Evolutionary conservation across 2,888 invertebrate species (phyloP).

Genomic region (Charanyca ferruginea): DNA sequence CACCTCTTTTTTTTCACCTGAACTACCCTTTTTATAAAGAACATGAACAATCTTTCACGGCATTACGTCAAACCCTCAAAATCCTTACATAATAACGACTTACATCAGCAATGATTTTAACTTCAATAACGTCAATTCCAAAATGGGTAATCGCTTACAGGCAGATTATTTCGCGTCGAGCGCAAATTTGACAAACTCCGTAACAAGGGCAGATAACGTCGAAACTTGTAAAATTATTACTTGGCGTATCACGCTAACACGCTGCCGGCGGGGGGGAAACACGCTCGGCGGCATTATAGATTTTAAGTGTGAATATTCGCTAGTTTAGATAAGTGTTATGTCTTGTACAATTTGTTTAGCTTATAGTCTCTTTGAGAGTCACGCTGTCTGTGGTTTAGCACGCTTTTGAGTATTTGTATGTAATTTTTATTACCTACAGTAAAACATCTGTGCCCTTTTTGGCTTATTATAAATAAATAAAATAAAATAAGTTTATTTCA

Average conservation of each 20-base stretch:
- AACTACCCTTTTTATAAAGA: neutral
- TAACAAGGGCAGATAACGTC: constrained; percentile 58
- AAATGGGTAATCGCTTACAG: constrained; percentile 49
- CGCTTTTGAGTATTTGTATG: neutral
- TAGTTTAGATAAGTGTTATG: constrained; percentile 14
- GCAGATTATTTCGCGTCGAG: constrained; percentile 56
- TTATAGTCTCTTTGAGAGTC: neutral
- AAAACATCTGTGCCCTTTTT: no score
- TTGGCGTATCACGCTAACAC: constrained; percentile 38
- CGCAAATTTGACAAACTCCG: constrained; percentile 60
- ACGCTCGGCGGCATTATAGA: constrained; percentile 26
- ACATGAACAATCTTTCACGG: neutral
- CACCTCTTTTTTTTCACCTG: neutral
- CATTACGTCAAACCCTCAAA: neutral
- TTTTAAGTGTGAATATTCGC: constrained; percentile 33
- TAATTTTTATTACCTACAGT: neutral
- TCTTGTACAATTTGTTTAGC: constrained; percentile 19
- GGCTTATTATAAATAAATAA: no score
- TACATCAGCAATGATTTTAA: constrained; percentile 30
- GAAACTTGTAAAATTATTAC: constrained; percentile 61
- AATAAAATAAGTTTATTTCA: no score
- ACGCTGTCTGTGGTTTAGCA: constrained; percentile 21
- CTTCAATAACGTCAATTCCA: constrained; percentile 40
- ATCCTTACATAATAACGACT: constrained; percentile 12
- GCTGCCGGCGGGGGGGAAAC: constrained; percentile 28